Evolutionary conservation across 2,113 vertebrate species (phyloP).

Genomic region (Mus pahari): DNA sequence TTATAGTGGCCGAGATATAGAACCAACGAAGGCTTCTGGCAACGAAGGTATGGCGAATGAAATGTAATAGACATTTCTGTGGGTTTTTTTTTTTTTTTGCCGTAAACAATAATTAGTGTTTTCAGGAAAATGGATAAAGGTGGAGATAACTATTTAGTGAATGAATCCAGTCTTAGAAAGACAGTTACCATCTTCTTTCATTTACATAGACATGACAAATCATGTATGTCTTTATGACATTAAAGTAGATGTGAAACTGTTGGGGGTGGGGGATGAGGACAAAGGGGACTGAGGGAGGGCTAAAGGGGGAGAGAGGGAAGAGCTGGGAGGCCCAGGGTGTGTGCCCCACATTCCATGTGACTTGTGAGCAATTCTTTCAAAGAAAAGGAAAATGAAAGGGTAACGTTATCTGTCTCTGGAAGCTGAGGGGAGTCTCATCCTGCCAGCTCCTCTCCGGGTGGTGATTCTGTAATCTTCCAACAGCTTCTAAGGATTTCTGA

Average conservation of each 20-base stretch:
- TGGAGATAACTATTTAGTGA: neutral
- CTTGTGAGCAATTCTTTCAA: neutral
- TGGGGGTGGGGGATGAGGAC: too few species aligned
- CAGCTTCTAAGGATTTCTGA: neutral
- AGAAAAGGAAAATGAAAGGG: neutral
- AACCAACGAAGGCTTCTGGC: neutral
- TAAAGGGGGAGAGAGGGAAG: too few species aligned
- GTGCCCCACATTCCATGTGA: accelerated
- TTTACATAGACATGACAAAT: neutral
- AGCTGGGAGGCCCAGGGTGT: neutral
- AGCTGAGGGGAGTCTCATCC: neutral
- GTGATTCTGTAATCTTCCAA: neutral
- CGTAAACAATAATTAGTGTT: neutral
- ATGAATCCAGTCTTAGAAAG: neutral
- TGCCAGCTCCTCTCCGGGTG: neutral
- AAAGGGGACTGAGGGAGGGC: neutral
- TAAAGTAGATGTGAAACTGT: neutral
- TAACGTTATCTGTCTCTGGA: too few species aligned
- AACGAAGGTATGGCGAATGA: neutral
- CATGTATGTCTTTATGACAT: neutral
- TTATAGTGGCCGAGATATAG: neutral
- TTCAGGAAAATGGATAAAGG: neutral
- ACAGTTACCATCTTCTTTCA: neutral
- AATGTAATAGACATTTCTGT: neutral
- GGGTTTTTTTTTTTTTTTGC: neutral